Conservation (phyloP, 2,797 vertebrate genomes). For the Taenioides sp. region DNA sequence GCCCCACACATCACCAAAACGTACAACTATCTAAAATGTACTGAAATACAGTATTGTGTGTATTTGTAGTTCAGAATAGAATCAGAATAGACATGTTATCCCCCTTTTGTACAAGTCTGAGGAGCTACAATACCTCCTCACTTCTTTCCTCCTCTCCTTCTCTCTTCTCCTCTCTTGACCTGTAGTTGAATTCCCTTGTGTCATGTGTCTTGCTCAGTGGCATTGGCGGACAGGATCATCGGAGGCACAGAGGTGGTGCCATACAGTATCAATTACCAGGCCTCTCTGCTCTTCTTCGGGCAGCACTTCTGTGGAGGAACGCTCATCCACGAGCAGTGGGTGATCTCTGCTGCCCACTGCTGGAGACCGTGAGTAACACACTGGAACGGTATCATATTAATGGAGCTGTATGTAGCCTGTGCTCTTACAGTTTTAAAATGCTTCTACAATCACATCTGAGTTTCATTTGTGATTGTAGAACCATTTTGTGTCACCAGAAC, state of each 20-base stretch:
- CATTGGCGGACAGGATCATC: constrained; percentile 65
- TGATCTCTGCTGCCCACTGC: constrained; percentile 82
- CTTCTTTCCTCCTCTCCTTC: neutral
- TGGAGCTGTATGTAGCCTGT: too few relatives aligned
- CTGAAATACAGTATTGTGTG: too few relatives aligned
- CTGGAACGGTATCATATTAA: neutral
- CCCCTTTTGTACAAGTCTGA: too few relatives aligned
- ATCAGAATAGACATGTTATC: too few relatives aligned
- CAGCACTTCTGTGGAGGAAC: constrained; percentile 76
- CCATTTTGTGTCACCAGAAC: too few relatives aligned
- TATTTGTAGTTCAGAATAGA: too few relatives aligned
- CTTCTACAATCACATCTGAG: too few relatives aligned
- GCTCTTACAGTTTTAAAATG: too few relatives aligned
- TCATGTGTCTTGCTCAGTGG: neutral
- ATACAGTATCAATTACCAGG: constrained; percentile 74
- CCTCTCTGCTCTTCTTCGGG: constrained; percentile 58
- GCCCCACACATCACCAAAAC: too few relatives aligned
- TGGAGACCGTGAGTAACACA: constrained; percentile 76
- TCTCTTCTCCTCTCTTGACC: neutral
- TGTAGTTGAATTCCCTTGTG: neutral
- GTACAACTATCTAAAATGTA: too few relatives aligned
- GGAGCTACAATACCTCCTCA: too few relatives aligned
- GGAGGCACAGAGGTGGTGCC: constrained; percentile 68
- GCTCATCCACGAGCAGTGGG: constrained; percentile 74
- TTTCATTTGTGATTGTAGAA: too few relatives aligned